phyloP scores from a whole-genome alignment of 2,888 invertebrate genomes.

The Phengaris arion region DNA sequence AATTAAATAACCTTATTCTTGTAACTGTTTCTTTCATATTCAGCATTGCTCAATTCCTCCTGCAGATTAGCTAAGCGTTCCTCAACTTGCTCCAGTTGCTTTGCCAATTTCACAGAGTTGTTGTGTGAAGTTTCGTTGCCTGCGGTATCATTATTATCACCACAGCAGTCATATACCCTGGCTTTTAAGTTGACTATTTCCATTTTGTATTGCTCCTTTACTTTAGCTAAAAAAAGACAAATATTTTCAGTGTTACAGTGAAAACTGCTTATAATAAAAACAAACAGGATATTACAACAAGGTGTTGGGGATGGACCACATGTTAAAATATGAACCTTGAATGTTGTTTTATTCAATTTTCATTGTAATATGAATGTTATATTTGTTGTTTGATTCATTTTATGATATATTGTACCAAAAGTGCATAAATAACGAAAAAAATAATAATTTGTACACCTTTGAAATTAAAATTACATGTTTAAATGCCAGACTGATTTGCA shows the following conservation, averaged over 20 bases:
- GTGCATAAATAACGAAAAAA: too few species aligned
- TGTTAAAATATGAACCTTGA: too few species aligned
- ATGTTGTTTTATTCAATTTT: too few species aligned
- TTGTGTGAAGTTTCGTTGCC: slow-evolving; percentile 42
- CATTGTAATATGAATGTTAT: too few species aligned
- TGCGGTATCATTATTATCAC: slow-evolving; percentile 49
- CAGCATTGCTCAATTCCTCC: slow-evolving; percentile 72
- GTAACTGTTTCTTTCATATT: slow-evolving; percentile 72
- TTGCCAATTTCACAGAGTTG: slow-evolving; percentile 49
- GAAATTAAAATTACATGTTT: too few species aligned
- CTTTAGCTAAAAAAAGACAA: slow-evolving; percentile 54
- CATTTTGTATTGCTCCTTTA: slow-evolving; percentile 65
- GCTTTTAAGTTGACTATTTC: slow-evolving; percentile 63
- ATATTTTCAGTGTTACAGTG: not conserved
- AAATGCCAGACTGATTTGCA: not conserved
- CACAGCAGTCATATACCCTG: slow-evolving; percentile 61
- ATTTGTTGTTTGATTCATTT: too few species aligned
- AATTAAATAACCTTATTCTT: slow-evolving; percentile 58
- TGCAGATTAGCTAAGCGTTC: slow-evolving; percentile 71
- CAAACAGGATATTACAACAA: too few species aligned
- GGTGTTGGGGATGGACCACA: too few species aligned
- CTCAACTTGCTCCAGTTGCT: slow-evolving; percentile 77
- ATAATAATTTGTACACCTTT: too few species aligned
- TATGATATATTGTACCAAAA: too few species aligned
- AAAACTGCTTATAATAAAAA: too few species aligned